A percentile compares a stretch with the other conserved stretches of the same genome.
Evolutionary conservation across 1,140 invertebrate species (phyloP).

Genomic region (Olivierus martensii): DNA sequence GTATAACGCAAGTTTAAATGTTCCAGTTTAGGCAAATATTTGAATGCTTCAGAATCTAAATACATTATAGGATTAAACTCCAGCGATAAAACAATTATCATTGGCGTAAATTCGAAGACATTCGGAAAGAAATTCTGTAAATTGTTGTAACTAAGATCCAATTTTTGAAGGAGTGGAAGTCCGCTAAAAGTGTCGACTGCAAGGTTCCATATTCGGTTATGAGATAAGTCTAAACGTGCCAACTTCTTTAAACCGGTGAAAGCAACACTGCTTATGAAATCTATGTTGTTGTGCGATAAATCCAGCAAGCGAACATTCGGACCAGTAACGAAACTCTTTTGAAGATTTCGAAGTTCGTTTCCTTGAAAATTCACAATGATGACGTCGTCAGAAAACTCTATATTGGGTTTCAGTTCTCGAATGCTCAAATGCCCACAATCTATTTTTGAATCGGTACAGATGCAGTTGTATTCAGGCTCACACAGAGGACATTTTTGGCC

Average conservation of each 20-base stretch:
- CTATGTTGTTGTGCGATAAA: conserved; percentile 4
- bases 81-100: conserved; percentile 7
- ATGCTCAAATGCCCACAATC: conserved; percentile 5
- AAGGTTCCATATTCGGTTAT: conserved; percentile 11
- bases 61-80: conserved; percentile 12
- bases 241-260: conserved; percentile 2
- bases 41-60: conserved; percentile 9
- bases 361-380: conserved; percentile 1
- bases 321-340: conserved; percentile 4
- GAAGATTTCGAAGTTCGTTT: conserved; percentile 4
- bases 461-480: no score
- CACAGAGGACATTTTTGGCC: no score
- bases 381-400: conserved; percentile 3
- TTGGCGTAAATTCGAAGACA: not conserved
- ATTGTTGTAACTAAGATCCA: conserved; percentile 15
- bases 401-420: not conserved
- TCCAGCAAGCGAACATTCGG: not conserved
- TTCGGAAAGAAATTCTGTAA: conserved; percentile 3
- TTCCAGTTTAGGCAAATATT: conserved; percentile 5
- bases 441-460: not conserved
- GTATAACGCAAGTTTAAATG: conserved; percentile 8
- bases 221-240: conserved; percentile 2
- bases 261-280: conserved; percentile 5
- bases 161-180: not conserved
- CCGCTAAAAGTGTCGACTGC: not conserved